phyloP scores from a whole-genome alignment of 92 coral and sea anemone genomes.

The Actinernus sp. region DNA sequence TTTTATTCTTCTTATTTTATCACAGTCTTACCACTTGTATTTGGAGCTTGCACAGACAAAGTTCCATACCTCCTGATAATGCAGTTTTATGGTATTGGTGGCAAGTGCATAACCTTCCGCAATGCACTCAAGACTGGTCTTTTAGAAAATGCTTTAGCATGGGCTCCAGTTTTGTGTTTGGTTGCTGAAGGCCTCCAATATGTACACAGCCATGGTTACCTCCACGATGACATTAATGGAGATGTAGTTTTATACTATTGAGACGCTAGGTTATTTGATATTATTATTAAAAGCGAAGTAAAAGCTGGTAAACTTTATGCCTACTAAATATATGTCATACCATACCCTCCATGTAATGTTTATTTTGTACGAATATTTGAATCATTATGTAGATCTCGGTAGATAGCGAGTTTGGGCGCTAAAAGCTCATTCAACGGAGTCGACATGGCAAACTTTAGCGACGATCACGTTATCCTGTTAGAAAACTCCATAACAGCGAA shows the following conservation, averaged over 20 bases:
- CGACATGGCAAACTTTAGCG: no score
- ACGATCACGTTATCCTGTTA: no score
- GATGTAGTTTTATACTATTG: constrained; percentile 58
- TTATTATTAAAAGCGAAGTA: no score
- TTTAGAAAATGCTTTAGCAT: not conserved
- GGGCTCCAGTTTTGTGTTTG: constrained; percentile 25
- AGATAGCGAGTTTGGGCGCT: no score
- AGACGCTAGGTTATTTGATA: no score
- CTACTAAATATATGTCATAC: no score
- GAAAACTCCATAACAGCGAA: no score
- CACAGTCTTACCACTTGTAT: constrained; percentile 50
- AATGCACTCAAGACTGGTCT: not conserved
- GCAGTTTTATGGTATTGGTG: constrained; percentile 50
- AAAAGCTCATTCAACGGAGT: no score
- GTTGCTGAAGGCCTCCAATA: constrained; percentile 40
- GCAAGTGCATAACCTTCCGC: constrained; percentile 23
- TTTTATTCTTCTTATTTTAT: constrained; percentile 1
- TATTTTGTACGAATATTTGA: no score
- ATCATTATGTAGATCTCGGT: no score
- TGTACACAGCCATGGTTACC: constrained; percentile 33
- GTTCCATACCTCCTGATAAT: constrained; percentile 47
- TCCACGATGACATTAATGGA: constrained; percentile 63
- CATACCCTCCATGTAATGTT: no score
- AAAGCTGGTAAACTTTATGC: no score
- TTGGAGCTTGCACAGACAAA: constrained; percentile 35